These are phyloP conservation scores for Julus scandinavius DNA, from an alignment of 2,888 invertebrate species.

Conservation along the genomic window DNA sequence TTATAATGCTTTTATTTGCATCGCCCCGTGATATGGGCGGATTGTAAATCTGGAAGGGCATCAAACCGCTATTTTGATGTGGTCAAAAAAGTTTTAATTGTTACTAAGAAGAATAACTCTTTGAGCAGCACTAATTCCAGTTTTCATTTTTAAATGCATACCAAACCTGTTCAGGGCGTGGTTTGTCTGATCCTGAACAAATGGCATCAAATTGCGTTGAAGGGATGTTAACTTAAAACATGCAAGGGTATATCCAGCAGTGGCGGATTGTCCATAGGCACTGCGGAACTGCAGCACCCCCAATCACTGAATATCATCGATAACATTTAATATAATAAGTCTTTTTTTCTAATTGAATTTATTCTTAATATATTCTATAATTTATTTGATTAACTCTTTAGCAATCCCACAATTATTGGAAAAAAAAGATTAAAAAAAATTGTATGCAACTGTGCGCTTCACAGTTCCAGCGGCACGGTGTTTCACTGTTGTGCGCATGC, in stretches of 20 bases:
- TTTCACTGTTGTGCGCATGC: no score
- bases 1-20: slow-evolving; percentile 30
- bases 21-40: background rate
- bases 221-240: background rate
- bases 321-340: no score
- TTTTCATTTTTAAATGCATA: background rate
- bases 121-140: background rate
- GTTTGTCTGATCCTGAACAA: background rate
- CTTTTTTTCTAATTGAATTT: no score
- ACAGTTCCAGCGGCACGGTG: no score
- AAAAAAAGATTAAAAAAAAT: no score
- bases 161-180: background rate
- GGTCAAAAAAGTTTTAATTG: background rate
- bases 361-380: no score
- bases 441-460: no score
- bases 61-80: background rate
- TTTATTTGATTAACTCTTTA: no score
- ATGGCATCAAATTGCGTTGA: background rate
- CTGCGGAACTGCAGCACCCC: no score
- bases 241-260: background rate
- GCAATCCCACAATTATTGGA: no score
- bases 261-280: no score
- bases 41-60: slow-evolving; percentile 34
- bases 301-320: no score
- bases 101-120: background rate